Conservation (phyloP, 2,113 vertebrate genomes). For the Isurus oxyrinchus region DNA sequence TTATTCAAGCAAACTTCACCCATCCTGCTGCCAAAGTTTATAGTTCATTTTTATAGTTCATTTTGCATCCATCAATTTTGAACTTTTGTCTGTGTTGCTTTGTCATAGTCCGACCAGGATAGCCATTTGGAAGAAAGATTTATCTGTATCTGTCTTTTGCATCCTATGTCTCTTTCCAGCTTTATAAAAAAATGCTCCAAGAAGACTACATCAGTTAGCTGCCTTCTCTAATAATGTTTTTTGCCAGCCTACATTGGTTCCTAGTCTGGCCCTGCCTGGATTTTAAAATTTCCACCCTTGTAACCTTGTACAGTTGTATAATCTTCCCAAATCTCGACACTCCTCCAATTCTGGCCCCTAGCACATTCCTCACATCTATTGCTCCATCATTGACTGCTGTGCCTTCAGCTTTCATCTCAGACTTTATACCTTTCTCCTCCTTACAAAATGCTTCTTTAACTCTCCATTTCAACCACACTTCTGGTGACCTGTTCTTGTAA, state of each 20-base stretch:
- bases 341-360: neutral
- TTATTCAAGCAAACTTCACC: neutral
- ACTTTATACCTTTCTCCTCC: neutral
- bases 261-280: neutral
- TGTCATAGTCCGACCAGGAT: neutral
- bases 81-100: neutral
- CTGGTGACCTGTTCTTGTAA: neutral
- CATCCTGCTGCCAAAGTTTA: neutral
- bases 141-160: neutral
- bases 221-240: neutral
- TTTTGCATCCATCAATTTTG: neutral
- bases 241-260: neutral
- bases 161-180: neutral
- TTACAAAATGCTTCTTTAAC: neutral
- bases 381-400: neutral
- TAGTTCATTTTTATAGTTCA: neutral
- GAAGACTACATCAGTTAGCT: neutral
- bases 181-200: neutral
- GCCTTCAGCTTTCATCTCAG: neutral
- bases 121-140: neutral
- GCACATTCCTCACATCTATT: neutral
- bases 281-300: neutral
- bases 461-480: neutral
- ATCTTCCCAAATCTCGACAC: neutral
- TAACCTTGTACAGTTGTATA: neutral